phyloP scores from a whole-genome alignment of 2,113 vertebrate genomes.

The Perca fluviatilis region DNA sequence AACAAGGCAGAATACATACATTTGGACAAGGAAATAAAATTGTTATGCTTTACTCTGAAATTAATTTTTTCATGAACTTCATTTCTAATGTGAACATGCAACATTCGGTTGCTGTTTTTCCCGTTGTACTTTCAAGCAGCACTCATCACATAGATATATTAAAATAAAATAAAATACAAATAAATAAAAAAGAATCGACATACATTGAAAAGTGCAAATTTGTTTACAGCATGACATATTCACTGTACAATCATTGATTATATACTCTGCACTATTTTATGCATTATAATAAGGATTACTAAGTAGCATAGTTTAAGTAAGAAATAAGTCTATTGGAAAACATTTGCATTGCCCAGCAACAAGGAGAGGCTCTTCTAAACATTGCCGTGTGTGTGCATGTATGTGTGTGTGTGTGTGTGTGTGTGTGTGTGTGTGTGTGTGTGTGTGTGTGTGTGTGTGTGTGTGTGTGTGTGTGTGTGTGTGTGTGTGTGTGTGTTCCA shows the following conservation, averaged over 20 bases:
- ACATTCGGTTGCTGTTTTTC: conserved; percentile 74
- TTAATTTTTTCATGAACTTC: conserved; percentile 59
- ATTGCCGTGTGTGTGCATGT: conserved; percentile 43
- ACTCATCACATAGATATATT: conserved; percentile 74
- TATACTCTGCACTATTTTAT: conserved; percentile 82
- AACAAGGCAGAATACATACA: conserved; percentile 41
- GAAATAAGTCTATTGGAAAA: conserved; percentile 82
- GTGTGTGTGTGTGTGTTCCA: conserved; percentile 29
- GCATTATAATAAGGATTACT: conserved; percentile 84
- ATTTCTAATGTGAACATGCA: conserved; percentile 75
- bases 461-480: conserved; percentile 38
- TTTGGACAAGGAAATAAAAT: conserved; percentile 55
- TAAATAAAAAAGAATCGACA: conserved; percentile 74
- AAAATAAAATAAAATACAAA: conserved; percentile 82
- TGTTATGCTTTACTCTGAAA: conserved; percentile 45
- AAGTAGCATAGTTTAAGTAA: conserved; percentile 84
- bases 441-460: conserved; percentile 47
- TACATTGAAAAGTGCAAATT: conserved; percentile 83
- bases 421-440: conserved; percentile 30
- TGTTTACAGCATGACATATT: conserved; percentile 85
- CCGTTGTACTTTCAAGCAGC: conserved; percentile 75
- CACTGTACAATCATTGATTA: conserved; percentile 86
- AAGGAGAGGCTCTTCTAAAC: conserved; percentile 75
- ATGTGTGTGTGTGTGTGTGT: conserved; percentile 31
- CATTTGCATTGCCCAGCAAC: conserved; percentile 83